Evolutionary conservation across 2,888 invertebrate species (phyloP).

Genomic region (Mimas tiliae): DNA sequence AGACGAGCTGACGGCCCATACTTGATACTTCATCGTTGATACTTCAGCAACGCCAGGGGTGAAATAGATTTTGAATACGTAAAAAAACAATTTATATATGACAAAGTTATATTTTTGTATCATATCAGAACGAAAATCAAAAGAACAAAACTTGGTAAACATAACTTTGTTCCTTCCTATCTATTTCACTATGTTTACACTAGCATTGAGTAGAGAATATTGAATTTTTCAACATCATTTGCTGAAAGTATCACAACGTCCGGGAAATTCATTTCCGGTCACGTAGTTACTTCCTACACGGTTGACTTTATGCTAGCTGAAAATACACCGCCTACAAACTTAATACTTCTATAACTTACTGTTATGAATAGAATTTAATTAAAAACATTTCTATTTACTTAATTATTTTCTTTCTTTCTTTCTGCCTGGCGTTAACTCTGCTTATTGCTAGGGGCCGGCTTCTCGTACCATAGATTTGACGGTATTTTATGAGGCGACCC

Average conservation of each 20-base stretch:
- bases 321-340: not conserved
- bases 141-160: too few relatives aligned
- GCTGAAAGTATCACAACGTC: constrained; percentile 51
- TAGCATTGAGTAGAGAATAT: constrained; percentile 1
- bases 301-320: constrained; percentile 4
- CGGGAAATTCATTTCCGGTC: constrained; percentile 68
- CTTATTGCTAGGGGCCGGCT: too few relatives aligned
- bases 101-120: too few relatives aligned
- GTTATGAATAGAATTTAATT: constrained; percentile 9
- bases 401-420: not conserved
- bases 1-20: too few relatives aligned
- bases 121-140: too few relatives aligned
- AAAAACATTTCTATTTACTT: not conserved
- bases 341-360: constrained; percentile 3
- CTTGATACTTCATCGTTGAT: too few relatives aligned
- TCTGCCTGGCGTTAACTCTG: too few relatives aligned
- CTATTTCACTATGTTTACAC: not conserved
- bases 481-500: too few relatives aligned
- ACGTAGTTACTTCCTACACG: constrained; percentile 54
- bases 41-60: too few relatives aligned
- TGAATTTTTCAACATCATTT: constrained; percentile 34
- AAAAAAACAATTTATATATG: too few relatives aligned
- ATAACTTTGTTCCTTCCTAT: not conserved
- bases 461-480: too few relatives aligned
- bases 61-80: too few relatives aligned